Base-by-base conservation (phyloP, 2,888 invertebrate species). In the Hypsopygia costalis region DNA sequence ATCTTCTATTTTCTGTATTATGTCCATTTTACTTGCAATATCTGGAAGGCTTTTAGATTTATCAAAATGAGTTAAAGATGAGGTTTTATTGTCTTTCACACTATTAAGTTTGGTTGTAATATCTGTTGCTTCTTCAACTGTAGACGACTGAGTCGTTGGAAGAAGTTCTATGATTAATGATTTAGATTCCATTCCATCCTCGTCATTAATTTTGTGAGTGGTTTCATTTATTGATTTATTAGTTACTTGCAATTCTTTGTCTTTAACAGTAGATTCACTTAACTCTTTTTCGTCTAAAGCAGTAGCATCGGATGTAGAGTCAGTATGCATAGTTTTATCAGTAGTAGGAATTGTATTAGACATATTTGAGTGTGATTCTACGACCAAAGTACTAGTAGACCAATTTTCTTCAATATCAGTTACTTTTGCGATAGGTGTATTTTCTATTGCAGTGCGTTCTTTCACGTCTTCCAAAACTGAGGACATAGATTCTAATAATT, bases 1-100 rank as follows among this genome's bases (percentile, higher is more conserved):
- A 28, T 70, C 61, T 52, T 75, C 72, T 39, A 74, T 66, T 55
- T 62, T 59, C 28, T 69, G 49, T 8, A 66, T 37, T 1, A 56
- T 40, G 4, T 56, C 50, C 20, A 41, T 52, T 27, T 60, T 55
- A 31, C 56, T 46, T 34, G 64, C 54, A 29, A 55, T 44, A 41
- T 66, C 54, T 11, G 54, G 54, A 12, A 69, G 21, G 39, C 55
- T 62, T 48, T 69, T 62, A 4, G 28, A 16, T 8, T 32, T 39
- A n/a, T 27, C 12, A n/a, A 22, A 32, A 25, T 38, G 11, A 5
- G 43, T 31, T 7, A 46, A 34, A 10, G 11, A 8, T 9, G 44
- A 38, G 6, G 45, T 41, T 1, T 40, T 34, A 6, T 29, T 42
- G 8, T 41, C 41, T 36, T 51, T 41, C 21, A 39, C 7, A 10